phyloP scores from a whole-genome alignment of 1,140 invertebrate species.

The Epicauta chinensis region DNA sequence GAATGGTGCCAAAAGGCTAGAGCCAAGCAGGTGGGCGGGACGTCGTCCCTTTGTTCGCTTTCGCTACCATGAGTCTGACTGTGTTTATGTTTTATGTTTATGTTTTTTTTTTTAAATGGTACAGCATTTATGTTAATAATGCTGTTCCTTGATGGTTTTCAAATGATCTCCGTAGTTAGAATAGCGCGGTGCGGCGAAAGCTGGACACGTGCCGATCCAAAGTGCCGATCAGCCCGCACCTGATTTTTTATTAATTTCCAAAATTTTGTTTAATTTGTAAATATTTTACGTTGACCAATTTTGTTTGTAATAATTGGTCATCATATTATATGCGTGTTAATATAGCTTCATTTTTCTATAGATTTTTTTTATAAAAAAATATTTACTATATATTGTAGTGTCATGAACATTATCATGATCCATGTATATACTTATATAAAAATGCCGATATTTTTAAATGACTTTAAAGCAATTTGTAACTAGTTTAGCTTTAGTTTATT shows the following conservation, averaged over 20 bases:
- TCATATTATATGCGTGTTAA: not conserved
- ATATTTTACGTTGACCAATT: not conserved
- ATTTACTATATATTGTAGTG: conserved; percentile 10
- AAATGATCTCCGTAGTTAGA: conserved; percentile 43
- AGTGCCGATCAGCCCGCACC: conserved; percentile 36
- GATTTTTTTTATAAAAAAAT: conserved; percentile 3
- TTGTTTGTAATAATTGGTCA: not conserved
- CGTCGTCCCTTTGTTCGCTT: conserved; percentile 31
- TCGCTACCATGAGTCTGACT: conserved; percentile 38
- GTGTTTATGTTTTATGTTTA: not conserved
- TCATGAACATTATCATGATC: conserved; percentile 2
- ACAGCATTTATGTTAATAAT: conserved; percentile 15
- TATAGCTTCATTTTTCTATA: too few relatives aligned
- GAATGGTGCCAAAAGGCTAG: conserved; percentile 32
- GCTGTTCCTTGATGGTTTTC: conserved; percentile 34
- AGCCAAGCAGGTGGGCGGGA: conserved; percentile 25
- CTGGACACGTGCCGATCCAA: conserved; percentile 26
- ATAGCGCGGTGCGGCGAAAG: conserved; percentile 36
- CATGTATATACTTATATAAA: conserved; percentile 28
- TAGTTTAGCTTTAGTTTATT: conserved; percentile 28
- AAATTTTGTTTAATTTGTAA: conserved; percentile 17
- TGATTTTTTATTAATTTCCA: conserved; percentile 15
- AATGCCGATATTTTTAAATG: conserved; percentile 39
- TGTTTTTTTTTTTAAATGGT: not conserved
- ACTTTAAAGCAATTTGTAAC: conserved; percentile 41